Evolutionary conservation across 2,888 invertebrate genomes (phyloP), one percentile per base, ranked within the genome.

Genomic region (Osmoderma eremita): DNA sequence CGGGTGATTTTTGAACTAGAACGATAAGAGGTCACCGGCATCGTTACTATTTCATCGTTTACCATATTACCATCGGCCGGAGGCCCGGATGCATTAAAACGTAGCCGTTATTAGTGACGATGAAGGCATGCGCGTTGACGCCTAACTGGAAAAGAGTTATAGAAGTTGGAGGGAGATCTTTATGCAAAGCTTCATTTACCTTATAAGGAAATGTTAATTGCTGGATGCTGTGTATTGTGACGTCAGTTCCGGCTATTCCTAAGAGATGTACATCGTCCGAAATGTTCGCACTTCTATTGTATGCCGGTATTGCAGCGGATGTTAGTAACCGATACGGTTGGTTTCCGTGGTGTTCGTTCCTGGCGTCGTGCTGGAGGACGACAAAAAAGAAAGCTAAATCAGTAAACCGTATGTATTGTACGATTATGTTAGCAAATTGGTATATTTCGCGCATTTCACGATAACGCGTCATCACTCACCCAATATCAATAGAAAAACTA

Each of bases 61-160:
- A 83, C 90, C n/a, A 30, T 10, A 30, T 89, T 83, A 95, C 94
- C 77, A 92, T 89, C 12, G 97, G 96, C 72, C 94, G 87, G 70
- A 97, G 87, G 78, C 97, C 92, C 0, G 98, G 98, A 87, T 99
- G 98, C 74, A 95, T 88, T 64, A 99, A 85, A 45, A 98, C 87
- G 81, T 97, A 97, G 1, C 98, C 98, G 81, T 98, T 98, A 81
- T 97, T 97, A 75, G 96, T 98, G 17, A 98, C 92, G 74, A 97
- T 93, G 83, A 98, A 98, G 0, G 96, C 93, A 83, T 98, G 98
- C 0, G 95, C 97, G 81, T 96, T 97, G 0, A 96, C 96, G 22
- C 98, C 98, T 63, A 98, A 89, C 93, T 96, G 84, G 18, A 65
- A 17, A 13, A 13, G 1, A 13, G 10, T 15, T 45, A 22, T 20